Evolutionary conservation across 2,888 invertebrate genomes (phyloP), one percentile per base, ranked within the genome.

Genomic region (Synanthedon formicaeformis): DNA sequence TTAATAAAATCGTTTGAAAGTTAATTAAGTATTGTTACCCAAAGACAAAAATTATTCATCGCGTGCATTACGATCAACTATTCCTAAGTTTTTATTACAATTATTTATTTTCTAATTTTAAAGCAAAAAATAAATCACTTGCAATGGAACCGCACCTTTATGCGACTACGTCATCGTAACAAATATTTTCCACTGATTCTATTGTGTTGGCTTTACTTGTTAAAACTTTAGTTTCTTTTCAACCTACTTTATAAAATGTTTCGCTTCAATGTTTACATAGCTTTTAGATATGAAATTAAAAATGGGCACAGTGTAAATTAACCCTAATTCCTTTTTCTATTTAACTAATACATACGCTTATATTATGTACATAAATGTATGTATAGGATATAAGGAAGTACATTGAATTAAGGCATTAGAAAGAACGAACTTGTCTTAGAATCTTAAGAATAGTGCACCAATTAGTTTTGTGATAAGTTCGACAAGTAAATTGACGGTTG

Each of bases 171-270:
- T 81, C 78, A 82, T 76, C 71, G 69, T 68, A 75, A 72, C 78
- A 78, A 79, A 81, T 80, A 81, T 81, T 82, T 83, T 81, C 77
- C 80, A 77, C 73, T 67, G 73, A 67, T 69, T 73, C 73, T 79
- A 71, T 75, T 81, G 81, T 81, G 81, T 81, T 81, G 69, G 71
- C 76, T 75, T 78, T 80, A 75, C 73, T 73, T 76, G 78, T 82
- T 81, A 78, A 81, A 81, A 75, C 71, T 69, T 70, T 69, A 71
- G 73, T 74, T 77, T 78, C 74, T 71, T 61, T 64, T 66, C 68
- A 77, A 76, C 77, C 76, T 72, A 75, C 75, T 73, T 74, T 60
- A 60, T 60, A 58, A 63, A 52, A 52, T 51, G 51, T 56, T 53
- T 52, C 53, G 53, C 45, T 45, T 14, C 45, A 45, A 45, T 14